A percentile compares a stretch with the other conserved stretches of the same genome.
phyloP scores from a whole-genome alignment of 2,113 vertebrate species.

The Leucoraja erinaceus region DNA sequence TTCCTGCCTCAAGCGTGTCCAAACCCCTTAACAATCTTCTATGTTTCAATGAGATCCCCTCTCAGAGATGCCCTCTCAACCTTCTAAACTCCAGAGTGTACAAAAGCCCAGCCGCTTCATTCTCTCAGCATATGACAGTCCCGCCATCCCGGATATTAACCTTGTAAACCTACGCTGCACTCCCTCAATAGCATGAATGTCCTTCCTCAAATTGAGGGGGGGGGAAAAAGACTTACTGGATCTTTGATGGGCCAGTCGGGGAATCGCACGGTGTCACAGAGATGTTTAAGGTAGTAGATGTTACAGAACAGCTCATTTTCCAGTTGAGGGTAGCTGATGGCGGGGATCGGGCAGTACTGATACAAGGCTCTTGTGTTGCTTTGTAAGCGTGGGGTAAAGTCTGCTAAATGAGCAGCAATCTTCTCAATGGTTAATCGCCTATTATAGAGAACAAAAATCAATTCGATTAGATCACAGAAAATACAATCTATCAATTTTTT shows the following conservation, averaged over 20 bases:
- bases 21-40: too few relatives aligned
- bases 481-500: not conserved
- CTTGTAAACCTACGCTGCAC: too few relatives aligned
- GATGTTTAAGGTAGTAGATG: constrained; percentile 98
- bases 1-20: too few relatives aligned
- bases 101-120: too few relatives aligned
- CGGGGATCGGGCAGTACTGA: constrained; percentile 93
- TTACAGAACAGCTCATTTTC: constrained; percentile 96
- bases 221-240: constrained; percentile 62
- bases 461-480: constrained; percentile 33
- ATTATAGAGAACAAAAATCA: constrained; percentile 40
- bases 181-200: too few relatives aligned
- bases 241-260: constrained; percentile 95
- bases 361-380: constrained; percentile 96
- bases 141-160: too few relatives aligned
- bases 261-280: constrained; percentile 84
- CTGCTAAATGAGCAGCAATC: constrained; percentile 91
- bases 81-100: too few relatives aligned
- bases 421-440: constrained; percentile 98
- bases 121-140: too few relatives aligned
- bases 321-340: constrained; percentile 90
- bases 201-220: too few relatives aligned
- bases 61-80: too few relatives aligned
- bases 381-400: constrained; percentile 92
- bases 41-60: too few relatives aligned